These are phyloP conservation scores for Chelidonichthys spinosus DNA, from an alignment of 2,797 vertebrate genomes.

Conservation along the genomic window DNA sequence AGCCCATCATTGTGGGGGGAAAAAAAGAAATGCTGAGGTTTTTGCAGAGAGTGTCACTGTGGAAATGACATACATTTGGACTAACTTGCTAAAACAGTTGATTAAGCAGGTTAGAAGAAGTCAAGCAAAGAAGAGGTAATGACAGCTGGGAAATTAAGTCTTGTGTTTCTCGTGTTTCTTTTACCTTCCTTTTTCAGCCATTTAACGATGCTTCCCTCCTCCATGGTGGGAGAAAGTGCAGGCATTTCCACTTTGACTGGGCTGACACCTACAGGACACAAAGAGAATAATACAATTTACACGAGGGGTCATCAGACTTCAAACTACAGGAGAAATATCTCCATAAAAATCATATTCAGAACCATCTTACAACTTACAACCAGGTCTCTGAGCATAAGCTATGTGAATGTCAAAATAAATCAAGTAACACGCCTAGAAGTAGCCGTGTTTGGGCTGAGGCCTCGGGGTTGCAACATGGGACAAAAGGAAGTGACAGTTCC, in stretches of 20 bases:
- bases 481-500: background rate
- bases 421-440: background rate
- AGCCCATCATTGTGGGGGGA: background rate
- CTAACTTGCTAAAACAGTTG: background rate
- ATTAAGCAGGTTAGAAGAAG: background rate
- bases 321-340: background rate
- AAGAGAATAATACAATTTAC: slow-evolving; percentile 14
- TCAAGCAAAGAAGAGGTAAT: background rate
- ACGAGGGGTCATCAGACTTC: background rate
- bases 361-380: background rate
- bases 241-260: slow-evolving; percentile 94
- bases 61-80: background rate
- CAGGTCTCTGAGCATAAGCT: background rate
- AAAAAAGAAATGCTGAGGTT: background rate
- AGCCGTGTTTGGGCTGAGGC: background rate
- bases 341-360: background rate
- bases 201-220: slow-evolving; percentile 95
- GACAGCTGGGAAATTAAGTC: background rate
- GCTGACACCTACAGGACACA: slow-evolving; percentile 85
- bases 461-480: background rate
- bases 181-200: slow-evolving; percentile 99
- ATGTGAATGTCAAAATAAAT: slow-evolving; percentile 26
- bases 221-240: slow-evolving; percentile 98
- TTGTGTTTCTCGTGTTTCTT: slow-evolving; percentile 34
- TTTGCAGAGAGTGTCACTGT: background rate